These are phyloP conservation scores for Sinocyclocheilus anophthalmus DNA, from an alignment of 2,113 vertebrate genomes.

Conservation along the genomic window DNA sequence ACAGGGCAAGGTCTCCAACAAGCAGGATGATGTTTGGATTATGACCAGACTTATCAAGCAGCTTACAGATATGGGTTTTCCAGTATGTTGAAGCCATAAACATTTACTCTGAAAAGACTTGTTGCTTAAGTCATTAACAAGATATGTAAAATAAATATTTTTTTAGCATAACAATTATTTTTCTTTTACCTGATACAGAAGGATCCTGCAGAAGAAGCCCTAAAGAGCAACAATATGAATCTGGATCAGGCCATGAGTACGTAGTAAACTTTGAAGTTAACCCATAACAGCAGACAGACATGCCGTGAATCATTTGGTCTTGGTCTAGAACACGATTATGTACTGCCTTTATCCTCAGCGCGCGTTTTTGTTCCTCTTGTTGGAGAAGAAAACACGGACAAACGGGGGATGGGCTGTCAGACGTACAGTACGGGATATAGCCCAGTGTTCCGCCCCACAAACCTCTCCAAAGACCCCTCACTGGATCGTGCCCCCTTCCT, in stretches of 20 bases:
- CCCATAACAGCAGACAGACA: constrained; percentile 18
- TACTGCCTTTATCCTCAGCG: constrained; percentile 71
- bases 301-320: background rate
- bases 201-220: constrained; percentile 98
- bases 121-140: background rate
- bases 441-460: constrained; percentile 89
- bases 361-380: too few species aligned
- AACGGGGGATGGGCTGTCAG: constrained; percentile 92
- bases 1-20: constrained; percentile 88
- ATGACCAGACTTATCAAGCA: constrained; percentile 96
- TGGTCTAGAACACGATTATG: background rate
- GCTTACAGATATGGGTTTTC: constrained; percentile 99
- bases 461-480: constrained; percentile 97
- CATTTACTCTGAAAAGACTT: background rate
- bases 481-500: constrained; percentile 90
- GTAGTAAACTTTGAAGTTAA: constrained; percentile 64
- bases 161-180: background rate
- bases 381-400: constrained; percentile 99
- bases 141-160: background rate
- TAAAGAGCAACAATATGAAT: constrained; percentile 98
- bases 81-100: constrained; percentile 73
- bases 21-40: constrained; percentile 94
- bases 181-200: constrained; percentile 76
- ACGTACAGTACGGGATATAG: constrained; percentile 93
- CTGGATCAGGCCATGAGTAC: constrained; percentile 99